Evolutionary conservation across 2,113 vertebrate species (phyloP).

Genomic region (Sisor rabdophorus): DNA sequence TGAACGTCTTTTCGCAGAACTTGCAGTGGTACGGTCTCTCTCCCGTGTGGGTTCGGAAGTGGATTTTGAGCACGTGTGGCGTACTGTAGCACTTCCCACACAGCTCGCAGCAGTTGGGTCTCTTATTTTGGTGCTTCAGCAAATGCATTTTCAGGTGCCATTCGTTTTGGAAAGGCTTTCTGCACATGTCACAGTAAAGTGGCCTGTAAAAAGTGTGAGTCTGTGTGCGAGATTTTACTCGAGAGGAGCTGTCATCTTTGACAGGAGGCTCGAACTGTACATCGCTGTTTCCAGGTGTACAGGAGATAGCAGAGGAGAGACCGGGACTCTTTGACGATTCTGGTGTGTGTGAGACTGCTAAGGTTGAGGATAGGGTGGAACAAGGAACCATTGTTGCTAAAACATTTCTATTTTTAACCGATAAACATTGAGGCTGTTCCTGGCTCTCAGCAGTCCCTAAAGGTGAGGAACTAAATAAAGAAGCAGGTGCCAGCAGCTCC

Average conservation of each 20-base stretch:
- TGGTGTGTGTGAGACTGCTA: neutral
- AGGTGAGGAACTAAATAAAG: neutral
- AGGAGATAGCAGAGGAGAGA: neutral
- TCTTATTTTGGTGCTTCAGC: slow-evolving; percentile 10
- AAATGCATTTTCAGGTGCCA: slow-evolving; percentile 20
- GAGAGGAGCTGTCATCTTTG: slow-evolving; percentile 5
- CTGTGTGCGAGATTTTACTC: neutral
- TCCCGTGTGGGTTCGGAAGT: slow-evolving; percentile 15
- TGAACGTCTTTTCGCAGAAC: slow-evolving; percentile 24
- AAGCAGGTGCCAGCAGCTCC: neutral
- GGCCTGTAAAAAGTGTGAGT: neutral
- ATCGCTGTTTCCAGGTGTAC: neutral
- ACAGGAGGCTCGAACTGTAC: neutral
- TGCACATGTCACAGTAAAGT: slow-evolving; percentile 12
- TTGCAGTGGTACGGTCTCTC: slow-evolving; percentile 24
- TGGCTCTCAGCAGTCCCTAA: neutral
- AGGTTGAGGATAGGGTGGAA: neutral
- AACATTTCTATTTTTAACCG: neutral
- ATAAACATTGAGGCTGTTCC: neutral
- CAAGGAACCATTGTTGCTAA: neutral
- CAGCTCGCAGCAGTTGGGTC: slow-evolving; percentile 16
- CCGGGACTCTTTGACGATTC: neutral
- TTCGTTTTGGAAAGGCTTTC: slow-evolving; percentile 12
- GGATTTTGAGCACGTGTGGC: slow-evolving; percentile 6
- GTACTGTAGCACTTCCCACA: slow-evolving; percentile 32